These are phyloP conservation scores for Urocolius indicus DNA, from an alignment of 2,113 vertebrate species.

Conservation along the genomic window DNA sequence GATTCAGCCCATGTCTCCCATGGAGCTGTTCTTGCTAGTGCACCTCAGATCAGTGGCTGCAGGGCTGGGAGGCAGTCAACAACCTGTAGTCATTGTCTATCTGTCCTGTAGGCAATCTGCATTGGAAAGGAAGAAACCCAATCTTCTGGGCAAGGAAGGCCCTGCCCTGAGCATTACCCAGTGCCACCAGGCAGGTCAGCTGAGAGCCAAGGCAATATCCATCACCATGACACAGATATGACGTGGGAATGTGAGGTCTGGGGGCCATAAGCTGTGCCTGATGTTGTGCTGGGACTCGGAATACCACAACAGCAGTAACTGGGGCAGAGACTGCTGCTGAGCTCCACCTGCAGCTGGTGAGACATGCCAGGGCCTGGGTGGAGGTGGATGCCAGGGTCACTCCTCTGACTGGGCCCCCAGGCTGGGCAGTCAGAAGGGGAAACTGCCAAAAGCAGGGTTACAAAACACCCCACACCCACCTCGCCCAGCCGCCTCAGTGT, in stretches of 20 bases:
- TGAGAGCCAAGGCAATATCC: background rate
- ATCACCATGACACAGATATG: fast-evolving
- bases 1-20: background rate
- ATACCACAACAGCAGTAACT: background rate
- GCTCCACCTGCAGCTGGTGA: background rate
- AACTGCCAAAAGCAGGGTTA: background rate
- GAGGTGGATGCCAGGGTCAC: background rate
- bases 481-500: fast-evolving
- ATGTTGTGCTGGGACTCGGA: background rate
- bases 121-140: background rate
- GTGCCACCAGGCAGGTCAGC: background rate
- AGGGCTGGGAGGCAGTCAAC: background rate
- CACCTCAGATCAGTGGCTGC: background rate
- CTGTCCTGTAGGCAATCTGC: background rate
- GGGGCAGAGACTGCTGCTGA: background rate
- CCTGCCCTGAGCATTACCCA: background rate
- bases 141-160: background rate
- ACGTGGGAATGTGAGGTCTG: fast-evolving
- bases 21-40: background rate
- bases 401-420: background rate
- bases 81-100: background rate
- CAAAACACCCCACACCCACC: background rate
- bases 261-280: background rate
- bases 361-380: background rate
- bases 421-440: background rate